Conservation (phyloP, 2,888 invertebrate genomes). For the Carcina quercana region DNA sequence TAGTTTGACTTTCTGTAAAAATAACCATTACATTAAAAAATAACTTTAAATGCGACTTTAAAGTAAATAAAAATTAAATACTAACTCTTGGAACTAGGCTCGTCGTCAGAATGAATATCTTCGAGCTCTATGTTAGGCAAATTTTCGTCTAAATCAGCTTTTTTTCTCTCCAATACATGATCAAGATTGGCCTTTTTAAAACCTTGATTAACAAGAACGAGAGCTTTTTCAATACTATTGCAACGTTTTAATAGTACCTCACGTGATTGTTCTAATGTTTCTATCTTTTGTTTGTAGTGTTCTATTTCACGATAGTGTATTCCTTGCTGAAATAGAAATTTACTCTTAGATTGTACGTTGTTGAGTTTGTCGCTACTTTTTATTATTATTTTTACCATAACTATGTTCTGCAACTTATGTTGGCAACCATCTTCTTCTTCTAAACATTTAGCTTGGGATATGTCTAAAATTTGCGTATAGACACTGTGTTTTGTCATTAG, state of each 20-base stretch:
- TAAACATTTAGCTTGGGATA: slow-evolving; percentile 44
- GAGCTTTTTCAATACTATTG: slow-evolving; percentile 43
- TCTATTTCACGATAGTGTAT: slow-evolving; percentile 40
- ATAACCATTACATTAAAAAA: background rate
- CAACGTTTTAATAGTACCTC: slow-evolving; percentile 41
- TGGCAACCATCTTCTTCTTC: slow-evolving; percentile 42
- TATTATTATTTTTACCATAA: slow-evolving; percentile 36
- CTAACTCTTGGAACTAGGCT: slow-evolving; percentile 41
- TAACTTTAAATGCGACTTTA: background rate
- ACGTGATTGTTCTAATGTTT: slow-evolving; percentile 37
- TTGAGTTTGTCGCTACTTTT: too few species aligned
- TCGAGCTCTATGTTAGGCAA: slow-evolving; percentile 33
- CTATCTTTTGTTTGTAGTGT: slow-evolving; percentile 41
- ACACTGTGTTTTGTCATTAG: slow-evolving; percentile 52
- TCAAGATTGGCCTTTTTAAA: slow-evolving; percentile 29
- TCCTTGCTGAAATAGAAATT: slow-evolving; percentile 36
- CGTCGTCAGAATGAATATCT: slow-evolving; percentile 51
- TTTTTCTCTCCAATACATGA: slow-evolving; percentile 18
- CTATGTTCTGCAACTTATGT: slow-evolving; percentile 45
- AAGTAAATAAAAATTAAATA: background rate
- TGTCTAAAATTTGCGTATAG: slow-evolving; percentile 51
- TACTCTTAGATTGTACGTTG: too few species aligned
- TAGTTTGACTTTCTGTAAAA: slow-evolving; percentile 47
- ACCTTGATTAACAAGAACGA: slow-evolving; percentile 49
- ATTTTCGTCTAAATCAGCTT: slow-evolving; percentile 16